Evolutionary conservation across 2,797 vertebrate genomes (phyloP).

Genomic region (Tapirus indicus): DNA sequence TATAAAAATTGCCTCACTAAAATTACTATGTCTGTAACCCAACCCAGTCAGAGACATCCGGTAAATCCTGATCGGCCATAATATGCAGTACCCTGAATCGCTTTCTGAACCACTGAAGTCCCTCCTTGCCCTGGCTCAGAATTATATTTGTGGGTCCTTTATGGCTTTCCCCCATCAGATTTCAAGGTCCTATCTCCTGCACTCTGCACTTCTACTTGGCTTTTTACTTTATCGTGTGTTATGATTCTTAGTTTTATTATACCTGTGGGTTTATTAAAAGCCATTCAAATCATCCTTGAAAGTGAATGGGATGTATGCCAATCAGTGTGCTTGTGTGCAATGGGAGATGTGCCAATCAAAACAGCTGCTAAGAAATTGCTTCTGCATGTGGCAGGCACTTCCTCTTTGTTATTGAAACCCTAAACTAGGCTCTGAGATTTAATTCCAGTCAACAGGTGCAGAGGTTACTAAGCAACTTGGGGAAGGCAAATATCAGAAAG

Average conservation of each 20-base stretch:
- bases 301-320: not conserved
- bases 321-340: too few relatives aligned
- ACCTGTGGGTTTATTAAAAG: not conserved
- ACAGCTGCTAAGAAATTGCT: not conserved
- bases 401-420: not conserved
- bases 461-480: not conserved
- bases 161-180: not conserved
- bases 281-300: not conserved
- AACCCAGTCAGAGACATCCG: not conserved
- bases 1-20: not conserved
- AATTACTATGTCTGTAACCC: not conserved
- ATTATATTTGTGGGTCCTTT: not conserved
- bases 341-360: not conserved
- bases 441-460: too few relatives aligned
- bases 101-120: not conserved
- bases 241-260: not conserved
- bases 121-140: not conserved
- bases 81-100: rapidly evolving
- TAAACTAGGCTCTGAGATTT: not conserved
- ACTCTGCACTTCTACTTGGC: not conserved
- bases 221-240: not conserved
- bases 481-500: not conserved
- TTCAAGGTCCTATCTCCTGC: not conserved
- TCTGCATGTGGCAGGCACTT: not conserved
- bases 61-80: not conserved